Percentiles rank a stretch among this genome's conserved stretches.
phyloP scores from a whole-genome alignment of 1,140 invertebrate genomes.

The Drosophila melanogaster region DNA sequence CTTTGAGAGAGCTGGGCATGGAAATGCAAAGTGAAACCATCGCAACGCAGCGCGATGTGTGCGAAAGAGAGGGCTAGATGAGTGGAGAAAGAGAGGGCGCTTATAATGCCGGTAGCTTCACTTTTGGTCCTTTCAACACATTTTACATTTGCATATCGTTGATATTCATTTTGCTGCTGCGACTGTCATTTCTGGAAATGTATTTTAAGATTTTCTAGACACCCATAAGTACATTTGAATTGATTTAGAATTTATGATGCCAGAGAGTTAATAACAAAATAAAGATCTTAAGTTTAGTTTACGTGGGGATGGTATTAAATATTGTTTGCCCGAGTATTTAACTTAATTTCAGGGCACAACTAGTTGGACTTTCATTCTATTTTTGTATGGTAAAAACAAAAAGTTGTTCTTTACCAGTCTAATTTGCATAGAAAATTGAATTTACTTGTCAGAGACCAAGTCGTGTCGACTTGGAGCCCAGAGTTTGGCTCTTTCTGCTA shows the following conservation, averaged over 20 bases:
- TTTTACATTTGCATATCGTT: constrained; percentile 63
- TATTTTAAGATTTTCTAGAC: neutral
- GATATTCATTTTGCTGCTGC: constrained; percentile 51
- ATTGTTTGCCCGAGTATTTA: no score
- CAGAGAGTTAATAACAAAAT: no score
- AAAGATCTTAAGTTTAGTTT: no score
- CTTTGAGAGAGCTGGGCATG: neutral
- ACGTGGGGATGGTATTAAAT: no score
- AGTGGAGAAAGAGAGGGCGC: neutral
- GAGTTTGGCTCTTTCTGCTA: neutral
- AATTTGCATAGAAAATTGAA: constrained; percentile 72
- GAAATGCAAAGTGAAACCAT: constrained; percentile 44
- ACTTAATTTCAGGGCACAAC: no score
- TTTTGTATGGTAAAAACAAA: no score
- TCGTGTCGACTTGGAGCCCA: constrained; percentile 12
- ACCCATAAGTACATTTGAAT: neutral
- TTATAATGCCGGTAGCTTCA: neutral
- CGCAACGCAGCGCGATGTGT: constrained; percentile 11
- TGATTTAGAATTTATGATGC: neutral
- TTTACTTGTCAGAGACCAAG: constrained; percentile 40
- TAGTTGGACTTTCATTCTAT: no score
- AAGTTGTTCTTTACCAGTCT: neutral
- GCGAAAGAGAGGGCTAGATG: neutral
- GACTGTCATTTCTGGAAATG: constrained; percentile 7
- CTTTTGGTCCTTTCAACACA: neutral